Percentiles rank a stretch among this genome's conserved stretches.
Evolutionary conservation across 1,140 invertebrate genomes (phyloP).

Genomic region (Paracyclopina nana): DNA sequence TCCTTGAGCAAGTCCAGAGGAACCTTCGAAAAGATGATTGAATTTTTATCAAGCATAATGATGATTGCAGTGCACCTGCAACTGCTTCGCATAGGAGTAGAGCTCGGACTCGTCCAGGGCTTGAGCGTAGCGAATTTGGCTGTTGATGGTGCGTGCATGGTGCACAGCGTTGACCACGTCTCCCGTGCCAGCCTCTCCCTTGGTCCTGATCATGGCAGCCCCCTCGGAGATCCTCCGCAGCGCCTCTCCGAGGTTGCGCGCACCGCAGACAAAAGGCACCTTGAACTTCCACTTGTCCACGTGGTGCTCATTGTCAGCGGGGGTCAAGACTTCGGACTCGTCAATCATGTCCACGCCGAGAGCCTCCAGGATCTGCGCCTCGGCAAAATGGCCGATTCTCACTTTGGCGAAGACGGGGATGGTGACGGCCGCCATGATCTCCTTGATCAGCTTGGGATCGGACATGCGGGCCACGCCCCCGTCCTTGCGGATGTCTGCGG

Average conservation of each 20-base stretch:
- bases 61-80: no score
- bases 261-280: slow-evolving; percentile 14
- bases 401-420: slow-evolving; percentile 16
- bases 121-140: slow-evolving; percentile 1
- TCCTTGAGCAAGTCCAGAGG: background rate
- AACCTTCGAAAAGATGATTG: no score
- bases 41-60: no score
- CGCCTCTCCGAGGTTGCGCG: slow-evolving; percentile 11
- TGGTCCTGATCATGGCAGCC: slow-evolving; percentile 14
- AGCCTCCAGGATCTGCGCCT: slow-evolving; percentile 13
- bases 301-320: slow-evolving; percentile 12
- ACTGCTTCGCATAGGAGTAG: background rate
- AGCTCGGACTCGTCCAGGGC: slow-evolving; percentile 9
- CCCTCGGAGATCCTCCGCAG: slow-evolving; percentile 11
- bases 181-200: slow-evolving; percentile 11
- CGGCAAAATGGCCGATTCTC: slow-evolving; percentile 14
- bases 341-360: slow-evolving; percentile 14
- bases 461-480: slow-evolving; percentile 12
- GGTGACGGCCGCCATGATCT: slow-evolving; percentile 13
- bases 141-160: slow-evolving; percentile 9
- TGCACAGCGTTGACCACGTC: slow-evolving; percentile 11
- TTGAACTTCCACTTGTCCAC: slow-evolving; percentile 7
- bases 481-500: slow-evolving; percentile 9
- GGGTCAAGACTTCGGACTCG: slow-evolving; percentile 13
- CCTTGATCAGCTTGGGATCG: slow-evolving; percentile 11